Evolutionary conservation across 2,797 vertebrate genomes (phyloP).

Genomic region (Rhabdophis nuchalis): DNA sequence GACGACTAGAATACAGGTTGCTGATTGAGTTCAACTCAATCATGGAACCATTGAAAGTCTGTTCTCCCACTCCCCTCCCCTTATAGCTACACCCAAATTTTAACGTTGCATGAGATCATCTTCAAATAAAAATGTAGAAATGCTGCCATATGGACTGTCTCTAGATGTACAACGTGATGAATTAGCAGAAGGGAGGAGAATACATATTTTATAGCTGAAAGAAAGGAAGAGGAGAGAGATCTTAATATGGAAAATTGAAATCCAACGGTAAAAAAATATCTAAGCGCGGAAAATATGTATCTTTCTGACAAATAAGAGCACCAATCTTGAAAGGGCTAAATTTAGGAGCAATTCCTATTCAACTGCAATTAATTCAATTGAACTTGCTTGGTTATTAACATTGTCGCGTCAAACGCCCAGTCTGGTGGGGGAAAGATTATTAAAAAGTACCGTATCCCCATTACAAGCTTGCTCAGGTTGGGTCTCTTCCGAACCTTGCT

Average conservation of each 20-base stretch:
- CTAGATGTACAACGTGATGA: neutral
- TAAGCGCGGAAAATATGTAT: neutral
- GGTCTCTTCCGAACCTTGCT: neutral
- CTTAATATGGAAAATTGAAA: neutral
- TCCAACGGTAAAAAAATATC: neutral
- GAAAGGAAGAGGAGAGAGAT: neutral
- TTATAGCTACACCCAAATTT: neutral
- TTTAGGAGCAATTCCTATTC: neutral
- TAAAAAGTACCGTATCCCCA: neutral
- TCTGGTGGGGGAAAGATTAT: neutral
- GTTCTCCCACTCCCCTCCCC: neutral
- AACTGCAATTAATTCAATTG: neutral
- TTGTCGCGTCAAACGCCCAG: neutral
- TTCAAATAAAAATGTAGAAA: neutral
- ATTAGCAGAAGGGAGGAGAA: neutral
- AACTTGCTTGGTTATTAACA: neutral
- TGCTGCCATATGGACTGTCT: neutral
- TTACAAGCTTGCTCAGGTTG: neutral
- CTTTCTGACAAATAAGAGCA: neutral
- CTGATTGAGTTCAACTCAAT: neutral
- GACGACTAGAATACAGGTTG: neutral
- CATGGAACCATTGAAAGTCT: neutral
- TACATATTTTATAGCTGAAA: neutral
- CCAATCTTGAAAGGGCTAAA: neutral
- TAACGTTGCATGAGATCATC: slow-evolving; percentile 13